phyloP scores from a whole-genome alignment of 2,113 vertebrate genomes.

The Catharus minimus region DNA sequence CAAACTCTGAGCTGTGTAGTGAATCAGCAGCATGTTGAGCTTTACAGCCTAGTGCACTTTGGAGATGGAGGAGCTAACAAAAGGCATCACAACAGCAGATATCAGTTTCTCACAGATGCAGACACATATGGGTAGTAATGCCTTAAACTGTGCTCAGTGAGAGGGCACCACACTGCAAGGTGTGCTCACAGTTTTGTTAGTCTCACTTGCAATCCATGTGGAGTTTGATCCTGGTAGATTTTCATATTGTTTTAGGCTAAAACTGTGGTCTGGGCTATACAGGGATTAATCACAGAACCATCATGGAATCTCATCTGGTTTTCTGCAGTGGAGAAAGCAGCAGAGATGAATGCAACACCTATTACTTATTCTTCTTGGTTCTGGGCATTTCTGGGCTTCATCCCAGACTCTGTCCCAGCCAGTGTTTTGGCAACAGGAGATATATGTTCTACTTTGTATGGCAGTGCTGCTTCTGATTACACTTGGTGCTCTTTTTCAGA shows the following conservation, averaged over 20 bases:
- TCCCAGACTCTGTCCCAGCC: background rate
- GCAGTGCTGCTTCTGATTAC: background rate
- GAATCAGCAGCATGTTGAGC: background rate
- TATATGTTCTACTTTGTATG: background rate
- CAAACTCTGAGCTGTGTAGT: background rate
- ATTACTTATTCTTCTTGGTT: background rate
- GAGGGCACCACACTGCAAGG: background rate
- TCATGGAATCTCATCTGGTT: background rate
- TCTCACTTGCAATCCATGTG: fast-evolving
- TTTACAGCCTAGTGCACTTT: background rate
- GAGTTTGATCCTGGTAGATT: background rate
- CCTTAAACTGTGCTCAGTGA: background rate
- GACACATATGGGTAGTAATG: background rate
- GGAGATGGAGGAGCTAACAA: background rate
- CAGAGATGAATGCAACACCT: background rate
- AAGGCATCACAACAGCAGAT: background rate
- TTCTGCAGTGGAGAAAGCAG: background rate
- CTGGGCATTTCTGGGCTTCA: background rate
- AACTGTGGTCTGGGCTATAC: background rate
- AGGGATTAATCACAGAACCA: background rate
- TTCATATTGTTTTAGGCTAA: background rate
- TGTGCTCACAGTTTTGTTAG: background rate
- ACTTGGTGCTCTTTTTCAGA: background rate
- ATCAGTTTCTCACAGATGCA: background rate
- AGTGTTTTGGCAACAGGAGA: background rate